Base-by-base conservation (phyloP, 30 jellyfish, hydroid and myxozoan genomes). In the Rhopilema esculentum region DNA sequence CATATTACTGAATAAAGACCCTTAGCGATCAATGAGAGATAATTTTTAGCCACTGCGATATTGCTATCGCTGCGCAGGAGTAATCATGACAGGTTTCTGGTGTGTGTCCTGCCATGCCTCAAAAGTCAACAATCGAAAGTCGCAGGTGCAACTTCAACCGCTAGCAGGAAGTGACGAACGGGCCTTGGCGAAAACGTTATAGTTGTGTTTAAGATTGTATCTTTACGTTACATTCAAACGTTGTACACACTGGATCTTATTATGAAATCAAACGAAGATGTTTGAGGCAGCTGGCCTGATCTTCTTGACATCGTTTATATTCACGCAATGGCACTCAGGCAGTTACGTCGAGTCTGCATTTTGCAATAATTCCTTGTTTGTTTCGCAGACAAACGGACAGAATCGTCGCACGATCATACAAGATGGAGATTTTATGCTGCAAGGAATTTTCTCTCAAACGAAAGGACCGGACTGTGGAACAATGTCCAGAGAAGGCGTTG, bases 391-490 rank as follows among this genome's bases (percentile, higher is more conserved):
- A 27, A 50, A 67, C 40, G 95, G 95, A 83, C 21, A 75, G 74
- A 69, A 82, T 75, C 89, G 95, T 40, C 49, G 21, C 40, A 86
- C 89, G 1, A 63, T 74, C n/a, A 25, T 88, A 24, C 75, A 29
- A 20, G 87, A 88, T 67, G 98, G 98, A 1, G 95, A 93, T 74
- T 93, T 77, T 77, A 89, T 91, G 21, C 66, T 93, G 20, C 97
- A 93, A 80, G 97, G 93, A n/a, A 51, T 93, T 9, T 63, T 93
- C 22, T 53, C 96, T 0, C 80, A 88, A 19, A 71, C 98, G 0
- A 63, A 29, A 7, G 97, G 91, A 19, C 0, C 79, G 1, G 22
- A 66, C 1, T 93, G 98, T 72, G 27, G 12, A 1, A 27, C 49
- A 27, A 84, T 83, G 17, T 53, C 80, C 2, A 28, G 65, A n/a